A percentile compares a stretch with the other conserved stretches of the same genome.
phyloP scores from a whole-genome alignment of 2,797 vertebrate species.

The Glyptemys insculpta region DNA sequence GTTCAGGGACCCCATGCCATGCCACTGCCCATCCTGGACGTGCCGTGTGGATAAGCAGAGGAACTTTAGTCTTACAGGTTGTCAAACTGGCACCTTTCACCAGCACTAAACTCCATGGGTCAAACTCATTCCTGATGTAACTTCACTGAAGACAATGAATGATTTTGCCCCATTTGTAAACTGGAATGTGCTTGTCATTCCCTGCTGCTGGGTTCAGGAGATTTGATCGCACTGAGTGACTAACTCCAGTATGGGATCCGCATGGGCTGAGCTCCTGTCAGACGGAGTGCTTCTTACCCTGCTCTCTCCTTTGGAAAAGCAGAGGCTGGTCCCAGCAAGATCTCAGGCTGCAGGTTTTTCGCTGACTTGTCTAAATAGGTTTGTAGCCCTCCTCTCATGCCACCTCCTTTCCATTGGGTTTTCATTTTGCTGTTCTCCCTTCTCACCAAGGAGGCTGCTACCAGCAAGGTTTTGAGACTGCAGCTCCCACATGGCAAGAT shows the following conservation, averaged over 20 bases:
- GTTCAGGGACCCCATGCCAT: neutral
- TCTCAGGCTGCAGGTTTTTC: neutral
- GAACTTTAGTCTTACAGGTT: neutral
- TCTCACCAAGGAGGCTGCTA: neutral
- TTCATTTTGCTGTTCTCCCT: neutral
- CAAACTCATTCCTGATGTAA: neutral
- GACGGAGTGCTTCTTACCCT: neutral
- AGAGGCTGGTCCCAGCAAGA: neutral
- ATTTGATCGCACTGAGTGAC: neutral
- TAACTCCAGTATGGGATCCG: neutral
- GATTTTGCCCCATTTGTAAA: neutral
- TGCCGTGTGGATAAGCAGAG: neutral
- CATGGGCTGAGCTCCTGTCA: neutral
- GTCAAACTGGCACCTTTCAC: neutral
- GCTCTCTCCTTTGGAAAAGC: neutral
- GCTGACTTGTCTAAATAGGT: neutral
- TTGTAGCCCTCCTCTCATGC: neutral
- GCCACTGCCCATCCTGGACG: neutral
- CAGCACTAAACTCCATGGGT: neutral
- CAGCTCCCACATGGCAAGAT: neutral
- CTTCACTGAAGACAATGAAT: neutral
- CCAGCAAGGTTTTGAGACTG: neutral
- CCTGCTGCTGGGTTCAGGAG: neutral
- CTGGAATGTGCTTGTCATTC: neutral
- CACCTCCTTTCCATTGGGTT: neutral